Conservation (phyloP, 2,888 invertebrate species). For the Agrenia bidenticulata region DNA sequence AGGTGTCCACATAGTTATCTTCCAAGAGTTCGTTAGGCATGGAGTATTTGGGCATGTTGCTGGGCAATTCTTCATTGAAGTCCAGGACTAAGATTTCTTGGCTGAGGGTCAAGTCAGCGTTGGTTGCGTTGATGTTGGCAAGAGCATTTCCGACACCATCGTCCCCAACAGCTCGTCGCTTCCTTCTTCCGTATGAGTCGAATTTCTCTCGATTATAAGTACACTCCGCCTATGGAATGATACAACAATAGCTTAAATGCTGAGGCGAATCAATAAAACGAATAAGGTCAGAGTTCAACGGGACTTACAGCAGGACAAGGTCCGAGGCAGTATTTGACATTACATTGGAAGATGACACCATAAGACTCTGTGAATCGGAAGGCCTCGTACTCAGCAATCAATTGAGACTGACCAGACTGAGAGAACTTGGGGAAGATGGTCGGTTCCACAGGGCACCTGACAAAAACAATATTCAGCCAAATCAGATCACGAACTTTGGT, state of each 20-base stretch:
- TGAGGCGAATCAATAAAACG: neutral
- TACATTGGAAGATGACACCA: conserved; percentile 95
- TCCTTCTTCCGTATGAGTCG: conserved; percentile 88
- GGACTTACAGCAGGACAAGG: conserved; percentile 84
- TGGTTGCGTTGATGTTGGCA: conserved; percentile 62
- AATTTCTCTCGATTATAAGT: conserved; percentile 88
- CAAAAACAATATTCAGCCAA: neutral
- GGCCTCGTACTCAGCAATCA: conserved; percentile 89
- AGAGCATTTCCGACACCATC: conserved; percentile 59
- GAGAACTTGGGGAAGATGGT: conserved; percentile 90
- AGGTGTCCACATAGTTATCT: conserved; percentile 33
- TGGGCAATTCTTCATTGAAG: conserved; percentile 74
- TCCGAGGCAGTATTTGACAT: conserved; percentile 92
- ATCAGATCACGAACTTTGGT: conserved; percentile 11
- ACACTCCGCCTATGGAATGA: conserved; percentile 84
- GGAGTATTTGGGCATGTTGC: conserved; percentile 51
- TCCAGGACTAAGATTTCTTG: conserved; percentile 91
- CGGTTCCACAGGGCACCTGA: conserved; percentile 84
- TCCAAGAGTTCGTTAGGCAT: conserved; percentile 40
- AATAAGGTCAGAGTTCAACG: too few species aligned
- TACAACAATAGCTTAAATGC: neutral
- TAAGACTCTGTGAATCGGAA: conserved; percentile 95
- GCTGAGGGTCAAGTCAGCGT: conserved; percentile 87
- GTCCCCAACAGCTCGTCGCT: conserved; percentile 63
- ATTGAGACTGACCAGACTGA: conserved; percentile 79